Conservation (phyloP, 2,888 invertebrate genomes). For the Trichopria drosophilae region DNA sequence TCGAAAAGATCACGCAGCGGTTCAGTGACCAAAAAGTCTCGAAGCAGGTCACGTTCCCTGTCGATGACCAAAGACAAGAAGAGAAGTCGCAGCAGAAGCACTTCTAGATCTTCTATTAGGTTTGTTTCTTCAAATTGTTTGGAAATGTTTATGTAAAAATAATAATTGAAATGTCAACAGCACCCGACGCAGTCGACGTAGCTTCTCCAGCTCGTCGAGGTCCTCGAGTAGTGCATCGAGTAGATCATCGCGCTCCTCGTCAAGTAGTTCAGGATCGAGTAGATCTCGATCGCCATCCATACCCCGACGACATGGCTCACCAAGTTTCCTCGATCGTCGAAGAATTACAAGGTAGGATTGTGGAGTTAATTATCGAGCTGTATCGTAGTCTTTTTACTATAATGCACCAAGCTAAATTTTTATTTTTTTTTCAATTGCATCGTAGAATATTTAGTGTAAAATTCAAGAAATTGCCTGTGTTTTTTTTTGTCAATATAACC, state of each 20-base stretch:
- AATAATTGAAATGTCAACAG: neutral
- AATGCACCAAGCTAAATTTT: conserved; percentile 42
- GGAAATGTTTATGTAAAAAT: too few species aligned
- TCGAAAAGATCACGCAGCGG: conserved; percentile 41
- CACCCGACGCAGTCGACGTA: conserved; percentile 53
- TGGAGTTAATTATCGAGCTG: conserved; percentile 22
- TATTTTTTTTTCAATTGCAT: too few species aligned
- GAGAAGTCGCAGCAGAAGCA: conserved; percentile 46
- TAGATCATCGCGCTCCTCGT: conserved; percentile 62
- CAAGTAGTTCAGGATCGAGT: conserved; percentile 53
- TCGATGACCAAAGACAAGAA: conserved; percentile 50
- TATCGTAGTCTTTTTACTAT: conserved; percentile 27
- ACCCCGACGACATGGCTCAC: conserved; percentile 88
- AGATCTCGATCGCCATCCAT: conserved; percentile 85
- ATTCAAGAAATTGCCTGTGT: conserved; percentile 5
- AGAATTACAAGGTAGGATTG: conserved; percentile 98
- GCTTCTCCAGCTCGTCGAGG: conserved; percentile 53
- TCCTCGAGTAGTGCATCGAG: conserved; percentile 64
- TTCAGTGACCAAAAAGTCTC: conserved; percentile 40
- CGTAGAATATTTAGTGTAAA: too few species aligned
- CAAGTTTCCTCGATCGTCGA: conserved; percentile 89
- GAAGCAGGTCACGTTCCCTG: conserved; percentile 43
- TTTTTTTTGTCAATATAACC: neutral
- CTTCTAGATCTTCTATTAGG: conserved; percentile 52
- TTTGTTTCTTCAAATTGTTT: conserved; percentile 23